phyloP scores from a whole-genome alignment of 2,888 invertebrate genomes.

The Cheilosia impressa region DNA sequence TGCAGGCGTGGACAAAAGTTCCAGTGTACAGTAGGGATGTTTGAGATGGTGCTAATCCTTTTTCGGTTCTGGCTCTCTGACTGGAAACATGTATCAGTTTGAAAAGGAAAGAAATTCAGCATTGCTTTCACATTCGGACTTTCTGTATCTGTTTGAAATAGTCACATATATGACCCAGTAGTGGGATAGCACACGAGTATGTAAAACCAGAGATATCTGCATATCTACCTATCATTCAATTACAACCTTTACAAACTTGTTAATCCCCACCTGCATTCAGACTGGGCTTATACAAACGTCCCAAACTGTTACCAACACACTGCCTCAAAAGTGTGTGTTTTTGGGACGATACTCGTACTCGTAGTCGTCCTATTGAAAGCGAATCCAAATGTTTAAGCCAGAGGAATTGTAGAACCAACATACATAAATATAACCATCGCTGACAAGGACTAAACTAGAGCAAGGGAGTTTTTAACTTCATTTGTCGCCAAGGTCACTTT shows the following conservation, averaged over 20 bases:
- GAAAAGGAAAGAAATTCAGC: no score
- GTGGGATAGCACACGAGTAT: no score
- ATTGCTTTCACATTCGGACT: no score
- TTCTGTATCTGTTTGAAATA: no score
- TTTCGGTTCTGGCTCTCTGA: no score
- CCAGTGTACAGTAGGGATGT: no score
- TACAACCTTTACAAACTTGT: not conserved
- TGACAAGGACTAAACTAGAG: slow-evolving; percentile 2
- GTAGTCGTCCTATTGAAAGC: not conserved
- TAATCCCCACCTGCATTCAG: not conserved
- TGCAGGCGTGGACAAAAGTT: no score
- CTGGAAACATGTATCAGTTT: no score
- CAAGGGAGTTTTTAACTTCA: slow-evolving; percentile 21
- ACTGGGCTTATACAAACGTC: slow-evolving; percentile 11
- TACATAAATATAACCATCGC: not conserved
- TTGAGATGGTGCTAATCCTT: no score
- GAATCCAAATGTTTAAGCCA: not conserved
- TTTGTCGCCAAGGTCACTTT: slow-evolving; percentile 39
- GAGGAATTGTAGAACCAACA: not conserved
- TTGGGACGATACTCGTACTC: no score
- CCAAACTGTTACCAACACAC: not conserved
- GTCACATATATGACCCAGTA: no score
- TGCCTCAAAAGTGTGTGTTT: slow-evolving; percentile 3
- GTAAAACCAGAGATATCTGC: not conserved
- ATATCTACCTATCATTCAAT: not conserved